Percentiles rank a stretch among this genome's conserved stretches.
Conservation (phyloP, 2,888 invertebrate species). For the Muscina levida region DNA sequence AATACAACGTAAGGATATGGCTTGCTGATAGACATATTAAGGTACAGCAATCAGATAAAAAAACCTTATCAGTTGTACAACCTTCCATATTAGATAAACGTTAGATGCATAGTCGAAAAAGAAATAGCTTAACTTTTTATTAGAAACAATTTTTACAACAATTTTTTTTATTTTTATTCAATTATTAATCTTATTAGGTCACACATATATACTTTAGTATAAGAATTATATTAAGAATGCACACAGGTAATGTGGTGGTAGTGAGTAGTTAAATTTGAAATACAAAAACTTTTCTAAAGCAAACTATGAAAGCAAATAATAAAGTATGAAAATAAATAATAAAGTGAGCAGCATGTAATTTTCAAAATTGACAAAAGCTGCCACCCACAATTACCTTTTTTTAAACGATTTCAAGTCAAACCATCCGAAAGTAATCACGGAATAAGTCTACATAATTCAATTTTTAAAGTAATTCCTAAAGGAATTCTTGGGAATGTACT, state of each 20-base stretch:
- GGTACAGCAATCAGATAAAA: too few relatives aligned
- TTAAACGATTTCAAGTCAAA: background rate
- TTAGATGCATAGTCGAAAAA: too few relatives aligned
- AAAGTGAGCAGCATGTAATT: slow-evolving; percentile 41
- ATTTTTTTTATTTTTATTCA: too few relatives aligned
- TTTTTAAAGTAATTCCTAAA: background rate
- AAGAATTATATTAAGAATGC: slow-evolving; percentile 39
- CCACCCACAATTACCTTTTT: slow-evolving; percentile 68
- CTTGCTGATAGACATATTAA: too few relatives aligned
- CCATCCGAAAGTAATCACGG: background rate
- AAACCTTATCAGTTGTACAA: too few relatives aligned
- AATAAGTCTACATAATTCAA: background rate
- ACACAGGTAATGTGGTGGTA: slow-evolving; percentile 73
- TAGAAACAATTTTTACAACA: too few relatives aligned
- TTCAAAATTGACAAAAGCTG: slow-evolving; percentile 59
- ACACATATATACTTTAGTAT: too few relatives aligned
- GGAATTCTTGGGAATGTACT: slow-evolving; percentile 22
- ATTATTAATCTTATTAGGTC: too few relatives aligned
- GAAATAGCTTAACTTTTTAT: too few relatives aligned
- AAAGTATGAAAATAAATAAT: background rate
- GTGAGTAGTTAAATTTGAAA: slow-evolving; percentile 69
- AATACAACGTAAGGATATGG: too few relatives aligned
- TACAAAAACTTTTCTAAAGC: background rate
- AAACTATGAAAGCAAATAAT: too few relatives aligned
- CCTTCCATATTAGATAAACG: too few relatives aligned